Base-by-base conservation (phyloP, 2,113 vertebrate genomes). In the Cottus gobio region DNA sequence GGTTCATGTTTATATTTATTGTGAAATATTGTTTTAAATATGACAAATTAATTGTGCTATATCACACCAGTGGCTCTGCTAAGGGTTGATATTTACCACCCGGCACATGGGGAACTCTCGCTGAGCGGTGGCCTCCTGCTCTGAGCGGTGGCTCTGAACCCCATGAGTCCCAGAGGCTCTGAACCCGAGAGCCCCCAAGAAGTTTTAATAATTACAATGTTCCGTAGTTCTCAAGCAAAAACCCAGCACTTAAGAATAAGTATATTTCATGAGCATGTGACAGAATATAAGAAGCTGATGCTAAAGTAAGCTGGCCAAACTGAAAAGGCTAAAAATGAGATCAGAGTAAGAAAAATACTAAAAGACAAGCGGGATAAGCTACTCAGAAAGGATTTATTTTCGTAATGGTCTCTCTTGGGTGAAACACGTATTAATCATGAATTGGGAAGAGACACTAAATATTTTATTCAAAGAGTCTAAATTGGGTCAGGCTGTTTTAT, bases 401-500 rank as follows among this genome's bases (percentile, higher is more conserved):
- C 46, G 71, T 83, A 85, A 86, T 84, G 56, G 85, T 71, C 68
- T 86, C 85, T 86, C 86, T 44, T 1, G 86, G 58, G 86, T 71
- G 63, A 65, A 75, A 67, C 80, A 82, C 76, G 36, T 77, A 80
- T 83, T 84, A 82, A 83, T 86, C 54, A 77, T 83, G 67, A 84
- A 86, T 65, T 87, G 73, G 31, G 54, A 85, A 82, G 22, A 68
- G 65, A 24, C 16, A 48, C 85, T 89, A 72, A 82, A 89, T 84
- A 80, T 90, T 86, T 88, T 18, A 89, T 87, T 80, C 34, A 78
- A 81, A 80, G 30, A 75, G 44, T 77, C 50, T 84, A 83, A 90
- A 91, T 74, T 84, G 42, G 86, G 85, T 80, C 87, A 87, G 75
- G 48, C 61, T 71, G 62, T 72, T 86, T 87, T 71, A 84, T 84